Evolutionary conservation across 1,140 invertebrate genomes (phyloP).

Genomic region (Pomacea maculata): DNA sequence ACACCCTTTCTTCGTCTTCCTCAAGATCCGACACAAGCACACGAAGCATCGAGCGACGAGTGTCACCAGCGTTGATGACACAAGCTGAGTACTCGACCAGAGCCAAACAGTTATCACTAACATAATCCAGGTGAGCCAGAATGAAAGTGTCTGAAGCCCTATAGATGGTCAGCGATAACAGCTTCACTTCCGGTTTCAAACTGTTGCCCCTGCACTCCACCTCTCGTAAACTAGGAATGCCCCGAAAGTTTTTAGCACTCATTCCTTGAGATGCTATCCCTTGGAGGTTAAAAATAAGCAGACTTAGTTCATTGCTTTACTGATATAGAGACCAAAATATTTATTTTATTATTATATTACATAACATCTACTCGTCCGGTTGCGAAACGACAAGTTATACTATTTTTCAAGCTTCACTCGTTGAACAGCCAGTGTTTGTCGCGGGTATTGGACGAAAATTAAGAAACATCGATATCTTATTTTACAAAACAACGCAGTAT

Average conservation of each 20-base stretch:
- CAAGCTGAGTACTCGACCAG: neutral
- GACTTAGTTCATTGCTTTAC: no score
- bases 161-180: neutral
- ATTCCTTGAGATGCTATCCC: neutral
- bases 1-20: slow-evolving; percentile 9
- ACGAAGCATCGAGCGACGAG: no score
- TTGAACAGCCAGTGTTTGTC: no score
- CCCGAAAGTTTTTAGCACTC: neutral
- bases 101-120: neutral
- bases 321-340: no score
- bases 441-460: no score
- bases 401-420: no score
- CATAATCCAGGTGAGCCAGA: neutral
- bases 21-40: slow-evolving; percentile 12
- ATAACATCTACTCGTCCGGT: no score
- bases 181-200: neutral
- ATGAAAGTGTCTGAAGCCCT: neutral
- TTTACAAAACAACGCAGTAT: no score
- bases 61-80: neutral
- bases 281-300: neutral
- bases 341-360: no score
- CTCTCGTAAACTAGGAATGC: slow-evolving; percentile 10
- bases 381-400: no score
- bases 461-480: no score
- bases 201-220: slow-evolving; percentile 14